Evolutionary conservation across 2,888 invertebrate genomes (phyloP).

Genomic region (Epistrophe grossulariae): DNA sequence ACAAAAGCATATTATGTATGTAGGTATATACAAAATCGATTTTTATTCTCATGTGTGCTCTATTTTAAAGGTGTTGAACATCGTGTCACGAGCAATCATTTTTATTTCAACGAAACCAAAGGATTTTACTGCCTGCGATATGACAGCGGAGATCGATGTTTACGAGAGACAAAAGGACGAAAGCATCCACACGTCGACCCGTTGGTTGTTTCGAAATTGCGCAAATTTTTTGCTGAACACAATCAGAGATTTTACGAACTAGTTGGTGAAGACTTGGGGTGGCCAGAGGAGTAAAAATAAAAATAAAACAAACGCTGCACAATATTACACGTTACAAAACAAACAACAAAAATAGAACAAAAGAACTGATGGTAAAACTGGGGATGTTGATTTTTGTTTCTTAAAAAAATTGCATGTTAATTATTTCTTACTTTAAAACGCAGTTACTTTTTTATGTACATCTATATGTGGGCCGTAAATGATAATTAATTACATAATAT

Average conservation of each 20-base stretch:
- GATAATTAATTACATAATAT: constrained; percentile 59
- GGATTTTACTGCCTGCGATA: constrained; percentile 97
- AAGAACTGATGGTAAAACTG: constrained; percentile 70
- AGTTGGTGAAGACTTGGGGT: constrained; percentile 95
- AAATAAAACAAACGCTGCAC: constrained; percentile 40
- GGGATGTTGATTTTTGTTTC: constrained; percentile 50
- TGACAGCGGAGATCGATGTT: constrained; percentile 93
- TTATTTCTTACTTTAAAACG: constrained; percentile 29
- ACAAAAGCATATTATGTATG: not conserved
- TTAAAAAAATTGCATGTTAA: constrained; percentile 23
- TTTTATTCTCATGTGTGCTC: not conserved
- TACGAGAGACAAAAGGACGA: constrained; percentile 92
- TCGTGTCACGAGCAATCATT: constrained; percentile 92
- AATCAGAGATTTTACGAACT: constrained; percentile 96
- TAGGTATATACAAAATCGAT: not conserved
- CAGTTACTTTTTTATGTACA: constrained; percentile 15
- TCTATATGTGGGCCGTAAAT: constrained; percentile 46
- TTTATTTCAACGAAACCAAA: constrained; percentile 98
- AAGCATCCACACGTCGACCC: constrained; percentile 94
- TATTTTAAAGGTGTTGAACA: constrained; percentile 82
- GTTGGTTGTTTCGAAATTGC: constrained; percentile 90
- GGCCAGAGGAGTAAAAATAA: constrained; percentile 92
- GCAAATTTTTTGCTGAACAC: constrained; percentile 94
- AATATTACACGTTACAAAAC: constrained; percentile 45
- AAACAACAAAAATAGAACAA: constrained; percentile 44